These are phyloP conservation scores for Helobdella robusta DNA, from an alignment of 2,888 invertebrate species.

Conservation along the genomic window DNA sequence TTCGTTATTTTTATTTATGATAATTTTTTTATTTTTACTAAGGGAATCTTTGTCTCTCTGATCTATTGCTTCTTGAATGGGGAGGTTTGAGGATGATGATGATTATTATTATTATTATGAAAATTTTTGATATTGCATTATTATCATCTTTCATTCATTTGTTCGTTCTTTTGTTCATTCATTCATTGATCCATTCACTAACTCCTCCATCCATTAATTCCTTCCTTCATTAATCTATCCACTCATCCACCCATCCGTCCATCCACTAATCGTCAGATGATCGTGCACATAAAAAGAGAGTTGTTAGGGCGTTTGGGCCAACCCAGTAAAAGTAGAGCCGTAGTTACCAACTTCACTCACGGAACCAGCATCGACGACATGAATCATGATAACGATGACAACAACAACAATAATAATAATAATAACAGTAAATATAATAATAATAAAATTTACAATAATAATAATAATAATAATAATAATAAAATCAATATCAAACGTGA, in stretches of 20 bases:
- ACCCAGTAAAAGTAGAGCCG: neutral
- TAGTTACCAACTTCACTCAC: neutral
- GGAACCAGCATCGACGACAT: neutral
- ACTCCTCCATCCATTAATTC: no score
- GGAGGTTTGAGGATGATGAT: conserved; percentile 27
- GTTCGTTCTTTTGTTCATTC: no score
- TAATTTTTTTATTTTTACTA: conserved; percentile 5
- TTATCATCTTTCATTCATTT: no score
- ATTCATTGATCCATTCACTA: no score
- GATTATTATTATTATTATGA: neutral
- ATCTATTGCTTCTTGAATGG: conserved; percentile 34
- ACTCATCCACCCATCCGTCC: no score
- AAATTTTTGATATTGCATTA: conserved; percentile 1
- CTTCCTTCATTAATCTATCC: no score
- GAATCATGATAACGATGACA: neutral
- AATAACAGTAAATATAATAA: neutral
- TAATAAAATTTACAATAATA: neutral
- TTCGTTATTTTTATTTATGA: neutral
- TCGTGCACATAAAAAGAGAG: no score
- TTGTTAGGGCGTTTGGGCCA: neutral
- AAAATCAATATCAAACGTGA: neutral
- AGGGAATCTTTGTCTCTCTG: conserved; percentile 33
- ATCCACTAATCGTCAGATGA: no score
- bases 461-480: neutral
- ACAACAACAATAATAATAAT: neutral